Evolutionary conservation across 2,797 vertebrate species (phyloP).

Genomic region (Smutsia gigantea): DNA sequence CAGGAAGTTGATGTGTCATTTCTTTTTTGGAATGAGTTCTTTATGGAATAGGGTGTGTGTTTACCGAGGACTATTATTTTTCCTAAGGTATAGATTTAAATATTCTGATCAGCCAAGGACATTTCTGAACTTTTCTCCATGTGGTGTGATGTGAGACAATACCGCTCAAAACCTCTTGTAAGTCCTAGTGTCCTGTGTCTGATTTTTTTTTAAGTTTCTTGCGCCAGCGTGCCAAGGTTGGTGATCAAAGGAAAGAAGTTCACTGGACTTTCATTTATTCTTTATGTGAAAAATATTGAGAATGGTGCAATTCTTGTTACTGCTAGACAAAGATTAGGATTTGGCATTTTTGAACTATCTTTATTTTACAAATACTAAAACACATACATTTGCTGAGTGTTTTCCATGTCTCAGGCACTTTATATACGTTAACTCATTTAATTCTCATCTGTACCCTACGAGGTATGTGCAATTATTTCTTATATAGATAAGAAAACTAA

Average conservation of each 20-base stretch:
- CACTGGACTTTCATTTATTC: not conserved
- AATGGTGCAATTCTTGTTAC: not conserved
- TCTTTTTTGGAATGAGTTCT: not conserved
- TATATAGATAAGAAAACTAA: not conserved
- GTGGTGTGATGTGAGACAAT: not conserved
- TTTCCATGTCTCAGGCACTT: not conserved
- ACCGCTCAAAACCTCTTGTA: not conserved
- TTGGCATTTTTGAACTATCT: not conserved
- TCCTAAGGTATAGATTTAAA: not conserved
- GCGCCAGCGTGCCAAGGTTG: not conserved
- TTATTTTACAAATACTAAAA: conserved; percentile 15
- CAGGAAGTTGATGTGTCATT: not conserved
- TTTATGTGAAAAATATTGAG: not conserved
- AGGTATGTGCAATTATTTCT: not conserved
- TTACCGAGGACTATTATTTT: not conserved
- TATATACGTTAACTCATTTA: not conserved
- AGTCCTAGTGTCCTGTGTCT: not conserved
- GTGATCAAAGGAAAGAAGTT: not conserved
- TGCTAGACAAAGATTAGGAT: not conserved
- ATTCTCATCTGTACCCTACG: not conserved
- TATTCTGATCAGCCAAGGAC: not conserved
- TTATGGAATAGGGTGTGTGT: not conserved
- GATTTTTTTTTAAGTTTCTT: not conserved
- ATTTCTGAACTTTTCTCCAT: not conserved
- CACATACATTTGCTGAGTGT: not conserved